These are phyloP conservation scores for Crotalus helleri DNA, from an alignment of 2,113 vertebrate genomes.

Conservation along the genomic window DNA sequence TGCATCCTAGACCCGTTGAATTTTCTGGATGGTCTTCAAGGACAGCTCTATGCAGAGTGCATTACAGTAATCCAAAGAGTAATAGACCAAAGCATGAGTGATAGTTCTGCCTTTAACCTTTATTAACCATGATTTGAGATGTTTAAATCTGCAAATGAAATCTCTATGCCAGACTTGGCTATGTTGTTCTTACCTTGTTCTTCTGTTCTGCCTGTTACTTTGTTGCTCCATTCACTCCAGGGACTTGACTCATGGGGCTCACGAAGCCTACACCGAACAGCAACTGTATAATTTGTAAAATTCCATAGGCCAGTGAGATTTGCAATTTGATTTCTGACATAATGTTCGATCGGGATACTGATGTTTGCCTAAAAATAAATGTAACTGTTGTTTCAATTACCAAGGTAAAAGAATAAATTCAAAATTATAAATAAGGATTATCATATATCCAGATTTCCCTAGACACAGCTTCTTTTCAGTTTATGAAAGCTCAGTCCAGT, in stretches of 20 bases:
- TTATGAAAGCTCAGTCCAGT: neutral
- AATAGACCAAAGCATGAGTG: neutral
- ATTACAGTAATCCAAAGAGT: neutral
- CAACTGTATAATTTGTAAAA: constrained; percentile 62
- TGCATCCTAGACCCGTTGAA: neutral
- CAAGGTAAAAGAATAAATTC: neutral
- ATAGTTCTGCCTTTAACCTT: neutral
- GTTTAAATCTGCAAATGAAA: neutral
- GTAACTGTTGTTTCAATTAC: neutral
- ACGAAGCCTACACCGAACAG: constrained; percentile 43
- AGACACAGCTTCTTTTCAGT: neutral
- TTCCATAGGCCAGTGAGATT: constrained; percentile 64
- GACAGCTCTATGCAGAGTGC: neutral
- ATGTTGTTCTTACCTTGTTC: constrained; percentile 57
- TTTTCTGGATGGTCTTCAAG: neutral
- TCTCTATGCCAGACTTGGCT: neutral
- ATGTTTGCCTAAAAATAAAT: neutral
- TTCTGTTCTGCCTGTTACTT: constrained; percentile 49
- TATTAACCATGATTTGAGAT: neutral
- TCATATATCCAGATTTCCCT: neutral
- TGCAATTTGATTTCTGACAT: neutral
- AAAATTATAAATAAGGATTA: neutral
- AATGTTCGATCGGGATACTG: neutral
- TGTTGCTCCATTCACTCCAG: constrained; percentile 74
- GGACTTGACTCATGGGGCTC: constrained; percentile 25